Evolutionary conservation across 2,113 vertebrate genomes (phyloP).

Genomic region (Aptenodytes forsteri): DNA sequence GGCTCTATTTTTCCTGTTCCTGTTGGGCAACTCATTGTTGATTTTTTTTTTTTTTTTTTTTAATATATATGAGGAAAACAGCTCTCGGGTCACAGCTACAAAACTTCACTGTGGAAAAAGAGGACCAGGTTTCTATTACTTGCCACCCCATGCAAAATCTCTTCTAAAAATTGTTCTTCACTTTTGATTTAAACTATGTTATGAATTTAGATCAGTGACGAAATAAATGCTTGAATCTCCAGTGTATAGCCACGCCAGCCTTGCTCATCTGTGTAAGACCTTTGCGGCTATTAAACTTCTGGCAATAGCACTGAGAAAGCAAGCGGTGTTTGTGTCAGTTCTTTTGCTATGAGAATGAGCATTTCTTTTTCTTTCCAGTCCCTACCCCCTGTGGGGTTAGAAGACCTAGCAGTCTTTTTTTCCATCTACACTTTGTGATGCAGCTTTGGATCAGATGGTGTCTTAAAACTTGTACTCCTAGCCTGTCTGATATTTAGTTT

Average conservation of each 20-base stretch:
- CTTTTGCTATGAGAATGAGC: neutral
- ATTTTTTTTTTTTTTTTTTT: neutral
- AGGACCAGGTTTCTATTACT: neutral
- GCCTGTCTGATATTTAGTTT: neutral
- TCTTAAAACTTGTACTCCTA: neutral
- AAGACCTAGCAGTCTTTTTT: neutral
- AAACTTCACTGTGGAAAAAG: neutral
- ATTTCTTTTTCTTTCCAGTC: neutral
- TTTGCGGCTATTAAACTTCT: neutral
- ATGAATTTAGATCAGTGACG: neutral
- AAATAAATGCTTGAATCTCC: neutral
- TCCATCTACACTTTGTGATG: neutral
- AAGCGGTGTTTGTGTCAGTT: neutral
- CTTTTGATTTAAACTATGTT: neutral
- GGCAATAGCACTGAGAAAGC: neutral
- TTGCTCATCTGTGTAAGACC: neutral
- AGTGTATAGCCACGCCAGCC: neutral
- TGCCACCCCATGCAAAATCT: neutral
- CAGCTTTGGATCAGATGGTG: neutral
- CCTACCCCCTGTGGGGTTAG: fast-evolving
- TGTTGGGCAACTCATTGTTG: neutral
- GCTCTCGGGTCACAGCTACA: neutral
- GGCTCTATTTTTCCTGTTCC: neutral
- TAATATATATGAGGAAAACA: neutral
- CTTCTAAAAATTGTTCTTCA: neutral